Percentiles rank a stretch among this genome's conserved stretches.
Conservation (phyloP, 1,140 invertebrate species). For the Zaprionus africanus region DNA sequence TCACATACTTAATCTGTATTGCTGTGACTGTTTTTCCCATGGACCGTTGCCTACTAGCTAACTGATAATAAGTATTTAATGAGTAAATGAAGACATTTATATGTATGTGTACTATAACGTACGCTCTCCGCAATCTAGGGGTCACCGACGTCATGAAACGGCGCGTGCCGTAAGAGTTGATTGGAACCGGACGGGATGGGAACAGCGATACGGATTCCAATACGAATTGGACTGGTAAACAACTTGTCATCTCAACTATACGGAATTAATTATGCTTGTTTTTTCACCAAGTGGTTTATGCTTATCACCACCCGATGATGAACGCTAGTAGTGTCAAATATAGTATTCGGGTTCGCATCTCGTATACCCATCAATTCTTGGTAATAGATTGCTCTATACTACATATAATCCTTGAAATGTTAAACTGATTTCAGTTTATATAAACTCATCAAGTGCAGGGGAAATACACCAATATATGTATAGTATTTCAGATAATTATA, state of each 20-base stretch:
- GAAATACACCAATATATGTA: background rate
- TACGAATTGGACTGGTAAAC: slow-evolving; percentile 26
- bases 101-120: background rate
- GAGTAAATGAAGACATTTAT: slow-evolving; percentile 7
- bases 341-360: background rate
- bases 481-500: no score
- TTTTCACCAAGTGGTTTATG: background rate
- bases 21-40: slow-evolving; percentile 40
- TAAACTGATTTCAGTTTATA: background rate
- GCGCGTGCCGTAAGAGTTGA: slow-evolving; percentile 36
- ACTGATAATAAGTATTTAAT: slow-evolving; percentile 39
- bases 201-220: slow-evolving; percentile 14
- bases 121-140: background rate
- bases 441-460: background rate
- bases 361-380: background rate
- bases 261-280: slow-evolving; percentile 18
- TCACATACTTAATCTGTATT: slow-evolving; percentile 1
- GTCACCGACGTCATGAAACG: slow-evolving; percentile 36
- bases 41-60: background rate
- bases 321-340: background rate
- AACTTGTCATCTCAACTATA: slow-evolving; percentile 14
- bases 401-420: background rate
- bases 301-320: background rate
- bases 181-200: slow-evolving; percentile 17
- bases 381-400: background rate